Conservation (phyloP, 2,888 invertebrate genomes). For the Drosophila anceps region DNA sequence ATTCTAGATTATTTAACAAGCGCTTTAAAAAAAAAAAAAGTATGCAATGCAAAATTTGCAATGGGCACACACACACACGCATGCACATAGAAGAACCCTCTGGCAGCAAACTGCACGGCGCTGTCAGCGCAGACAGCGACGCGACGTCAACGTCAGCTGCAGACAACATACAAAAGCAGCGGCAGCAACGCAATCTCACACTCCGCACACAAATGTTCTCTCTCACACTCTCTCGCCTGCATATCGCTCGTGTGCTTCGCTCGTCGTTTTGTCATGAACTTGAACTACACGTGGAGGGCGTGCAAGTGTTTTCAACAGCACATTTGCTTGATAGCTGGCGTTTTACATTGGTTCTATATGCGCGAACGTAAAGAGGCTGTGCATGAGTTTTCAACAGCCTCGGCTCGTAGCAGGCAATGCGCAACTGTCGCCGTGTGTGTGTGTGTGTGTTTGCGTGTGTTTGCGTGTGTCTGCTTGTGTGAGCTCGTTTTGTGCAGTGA, state of each 20-base stretch:
- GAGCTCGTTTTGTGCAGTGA: slow-evolving; percentile 57
- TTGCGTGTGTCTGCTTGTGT: slow-evolving; percentile 19
- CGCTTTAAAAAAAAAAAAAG: slow-evolving; percentile 39
- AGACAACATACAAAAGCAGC: slow-evolving; percentile 32
- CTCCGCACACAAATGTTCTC: slow-evolving; percentile 15
- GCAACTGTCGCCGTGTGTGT: slow-evolving; percentile 49
- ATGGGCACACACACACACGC: slow-evolving; percentile 13
- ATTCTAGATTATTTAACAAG: slow-evolving; percentile 34
- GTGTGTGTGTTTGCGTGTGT: slow-evolving; percentile 24
- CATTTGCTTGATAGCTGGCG: slow-evolving; percentile 39
- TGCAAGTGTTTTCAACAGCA: slow-evolving; percentile 77
- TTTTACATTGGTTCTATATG: slow-evolving; percentile 13
- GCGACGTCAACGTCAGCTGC: slow-evolving; percentile 33
- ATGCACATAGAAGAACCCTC: slow-evolving; percentile 11
- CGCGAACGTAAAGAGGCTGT: slow-evolving; percentile 69
- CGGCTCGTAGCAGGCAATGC: slow-evolving; percentile 45
- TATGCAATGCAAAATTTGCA: slow-evolving; percentile 66
- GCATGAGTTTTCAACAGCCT: slow-evolving; percentile 69
- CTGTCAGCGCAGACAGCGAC: slow-evolving; percentile 45
- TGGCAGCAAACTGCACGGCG: slow-evolving; percentile 53
- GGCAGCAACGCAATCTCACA: slow-evolving; percentile 49
- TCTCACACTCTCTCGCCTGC: slow-evolving; percentile 48
- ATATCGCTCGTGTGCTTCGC: slow-evolving; percentile 45
- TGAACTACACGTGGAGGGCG: slow-evolving; percentile 86
- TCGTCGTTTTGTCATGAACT: slow-evolving; percentile 83